phyloP scores from a whole-genome alignment of 2,797 vertebrate species.

The Oreochromis grahami region DNA sequence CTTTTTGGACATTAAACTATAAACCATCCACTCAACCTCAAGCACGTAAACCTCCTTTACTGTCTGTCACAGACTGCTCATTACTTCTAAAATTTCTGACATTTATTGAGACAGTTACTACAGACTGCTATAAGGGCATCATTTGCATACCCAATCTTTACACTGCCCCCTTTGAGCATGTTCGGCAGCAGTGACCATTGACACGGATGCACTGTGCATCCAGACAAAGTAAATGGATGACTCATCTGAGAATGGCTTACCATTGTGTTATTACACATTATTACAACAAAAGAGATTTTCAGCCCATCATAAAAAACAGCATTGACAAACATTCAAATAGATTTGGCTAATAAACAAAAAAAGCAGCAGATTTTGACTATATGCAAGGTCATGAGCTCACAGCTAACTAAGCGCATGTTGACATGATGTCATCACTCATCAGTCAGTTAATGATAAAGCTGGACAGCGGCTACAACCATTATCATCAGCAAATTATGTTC shows the following conservation, averaged over 20 bases:
- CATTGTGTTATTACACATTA: not conserved
- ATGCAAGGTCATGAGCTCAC: not conserved
- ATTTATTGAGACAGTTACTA: slow-evolving; percentile 16
- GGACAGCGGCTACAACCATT: too few relatives aligned
- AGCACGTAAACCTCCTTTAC: not conserved
- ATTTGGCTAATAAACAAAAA: not conserved
- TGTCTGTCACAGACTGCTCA: not conserved
- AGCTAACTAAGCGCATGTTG: slow-evolving; percentile 4
- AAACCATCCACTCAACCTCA: not conserved
- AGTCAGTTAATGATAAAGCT: too few relatives aligned
- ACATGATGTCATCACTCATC: too few relatives aligned
- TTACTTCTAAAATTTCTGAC: slow-evolving; percentile 1
- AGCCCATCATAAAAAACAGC: not conserved
- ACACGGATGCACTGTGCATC: not conserved
- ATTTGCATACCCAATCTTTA: slow-evolving; percentile 18
- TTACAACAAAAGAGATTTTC: not conserved
- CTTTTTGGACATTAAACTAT: not conserved
- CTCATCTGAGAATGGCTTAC: not conserved
- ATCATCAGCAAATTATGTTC: too few relatives aligned
- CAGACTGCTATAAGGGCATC: not conserved
- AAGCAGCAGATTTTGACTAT: not conserved
- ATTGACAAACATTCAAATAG: not conserved
- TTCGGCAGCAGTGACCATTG: not conserved
- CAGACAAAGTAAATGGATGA: not conserved
- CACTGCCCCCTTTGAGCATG: not conserved